A percentile compares a stretch with the other conserved stretches of the same genome.
phyloP scores from a whole-genome alignment of 2,113 vertebrate genomes.

The Hydropotes inermis region DNA sequence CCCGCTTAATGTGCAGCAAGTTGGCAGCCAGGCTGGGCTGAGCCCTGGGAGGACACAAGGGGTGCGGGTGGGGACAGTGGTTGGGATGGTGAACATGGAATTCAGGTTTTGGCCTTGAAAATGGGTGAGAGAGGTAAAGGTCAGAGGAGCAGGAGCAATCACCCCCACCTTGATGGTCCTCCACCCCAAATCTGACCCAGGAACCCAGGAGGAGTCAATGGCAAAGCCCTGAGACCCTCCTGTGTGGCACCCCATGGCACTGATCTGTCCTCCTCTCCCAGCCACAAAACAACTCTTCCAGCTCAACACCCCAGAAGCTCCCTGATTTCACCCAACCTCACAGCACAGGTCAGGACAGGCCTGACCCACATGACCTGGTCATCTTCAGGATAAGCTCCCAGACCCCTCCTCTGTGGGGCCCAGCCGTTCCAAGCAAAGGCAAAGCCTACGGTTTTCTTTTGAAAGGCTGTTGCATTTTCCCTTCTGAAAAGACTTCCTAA shows the following conservation, averaged over 20 bases:
- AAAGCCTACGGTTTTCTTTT: not conserved
- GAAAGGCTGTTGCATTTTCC: not conserved
- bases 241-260: not conserved
- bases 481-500: not conserved
- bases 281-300: not conserved
- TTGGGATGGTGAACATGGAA: not conserved
- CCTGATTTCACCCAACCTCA: not conserved
- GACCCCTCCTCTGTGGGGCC: not conserved
- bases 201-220: not conserved
- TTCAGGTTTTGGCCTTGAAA: not conserved
- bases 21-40: not conserved
- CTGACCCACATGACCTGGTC: not conserved
- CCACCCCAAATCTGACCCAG: not conserved
- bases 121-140: not conserved
- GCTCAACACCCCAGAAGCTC: not conserved
- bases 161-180: not conserved
- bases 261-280: not conserved
- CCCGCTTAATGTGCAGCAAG: not conserved
- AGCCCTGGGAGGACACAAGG: not conserved
- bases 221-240: not conserved
- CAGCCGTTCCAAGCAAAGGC: not conserved
- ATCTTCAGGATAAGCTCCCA: not conserved
- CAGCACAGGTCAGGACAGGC: not conserved
- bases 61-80: not conserved
- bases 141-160: not conserved